Evolutionary conservation across 2,113 vertebrate species (phyloP).

Genomic region (Lates calcarifer): DNA sequence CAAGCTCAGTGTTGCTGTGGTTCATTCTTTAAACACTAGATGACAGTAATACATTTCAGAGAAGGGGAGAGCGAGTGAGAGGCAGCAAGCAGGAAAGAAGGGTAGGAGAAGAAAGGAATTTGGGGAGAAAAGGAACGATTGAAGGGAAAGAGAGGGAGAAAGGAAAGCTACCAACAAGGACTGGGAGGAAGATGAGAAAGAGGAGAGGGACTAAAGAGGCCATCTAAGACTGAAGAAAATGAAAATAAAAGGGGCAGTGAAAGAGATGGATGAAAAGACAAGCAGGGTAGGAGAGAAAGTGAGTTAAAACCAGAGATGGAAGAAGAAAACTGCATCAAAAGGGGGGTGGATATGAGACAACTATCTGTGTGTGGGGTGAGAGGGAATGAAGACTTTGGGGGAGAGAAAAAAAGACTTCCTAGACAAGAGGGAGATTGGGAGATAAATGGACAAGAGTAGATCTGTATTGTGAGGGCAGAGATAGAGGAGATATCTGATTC

Average conservation of each 20-base stretch:
- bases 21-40: conserved; percentile 74
- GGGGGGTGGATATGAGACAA: conserved; percentile 1
- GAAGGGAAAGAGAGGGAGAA: background rate
- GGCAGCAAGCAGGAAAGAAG: background rate
- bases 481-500: conserved; percentile 46
- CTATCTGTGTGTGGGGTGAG: conserved; percentile 51
- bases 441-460: conserved; percentile 37
- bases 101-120: background rate
- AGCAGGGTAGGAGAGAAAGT: conserved; percentile 10
- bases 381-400: background rate
- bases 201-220: conserved; percentile 7
- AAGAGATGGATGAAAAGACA: conserved; percentile 43
- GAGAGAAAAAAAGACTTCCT: background rate
- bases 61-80: background rate
- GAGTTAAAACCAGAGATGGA: conserved; percentile 20
- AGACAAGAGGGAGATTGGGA: conserved; percentile 49
- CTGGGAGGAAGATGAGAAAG: conserved; percentile 13
- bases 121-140: background rate
- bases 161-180: conserved; percentile 1
- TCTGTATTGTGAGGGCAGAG: conserved; percentile 43
- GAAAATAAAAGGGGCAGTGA: conserved; percentile 41
- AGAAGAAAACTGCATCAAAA: conserved; percentile 38
- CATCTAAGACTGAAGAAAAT: background rate
- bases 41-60: conserved; percentile 73
- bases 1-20: conserved; percentile 31